Evolutionary conservation across 2,113 vertebrate species (phyloP), one percentile per base, ranked within the genome.

Genomic region (Tachuris rubrigastra): DNA sequence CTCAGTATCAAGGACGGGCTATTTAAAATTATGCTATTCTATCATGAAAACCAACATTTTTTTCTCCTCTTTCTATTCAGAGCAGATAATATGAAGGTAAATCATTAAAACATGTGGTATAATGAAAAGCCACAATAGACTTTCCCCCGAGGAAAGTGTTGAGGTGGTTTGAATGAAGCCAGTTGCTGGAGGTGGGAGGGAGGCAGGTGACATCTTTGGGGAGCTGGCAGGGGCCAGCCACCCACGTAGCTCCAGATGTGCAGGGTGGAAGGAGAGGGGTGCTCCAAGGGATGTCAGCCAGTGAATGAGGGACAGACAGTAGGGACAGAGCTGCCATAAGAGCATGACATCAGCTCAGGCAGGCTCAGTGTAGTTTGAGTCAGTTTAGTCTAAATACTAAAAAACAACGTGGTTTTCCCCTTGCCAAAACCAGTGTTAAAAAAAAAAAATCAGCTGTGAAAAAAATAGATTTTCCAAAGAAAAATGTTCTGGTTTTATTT

Each of bases 1-100:
- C 65, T 72, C 89, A 39, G 33, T 81, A 53, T 92, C 52, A 81
- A 78, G 90, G 95, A 67, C 91, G 90, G 65, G 53, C 83, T 88
- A 44, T 88, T 87, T 92, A 75, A 71, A 81, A 94, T 94, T 14
- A 49, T 23, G 19, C 60, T 52, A 16, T 90, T 94, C 79, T 90
- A 31, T 95, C 77, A 94, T 58, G 84, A 90, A 95, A 87, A 44
- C 19, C 79, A 81, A 8, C 9, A 0, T 55, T 88, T 91, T 83
- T 74, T 62, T 69, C 41, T 85, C 65, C 77, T 94, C 30, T 74
- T 88, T 89, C 75, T 83, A 56, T 94, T 90, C 73, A 85, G 83
- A 94, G 92, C 52, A 47, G 67, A 42, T 79, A 52, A 58, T 20
- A 8, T 41, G 58, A 79, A 75, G 65, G 5, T 22, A 68, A 92